Evolutionary conservation across 2,888 invertebrate genomes (phyloP).

Genomic region (Eupithecia subumbrata): DNA sequence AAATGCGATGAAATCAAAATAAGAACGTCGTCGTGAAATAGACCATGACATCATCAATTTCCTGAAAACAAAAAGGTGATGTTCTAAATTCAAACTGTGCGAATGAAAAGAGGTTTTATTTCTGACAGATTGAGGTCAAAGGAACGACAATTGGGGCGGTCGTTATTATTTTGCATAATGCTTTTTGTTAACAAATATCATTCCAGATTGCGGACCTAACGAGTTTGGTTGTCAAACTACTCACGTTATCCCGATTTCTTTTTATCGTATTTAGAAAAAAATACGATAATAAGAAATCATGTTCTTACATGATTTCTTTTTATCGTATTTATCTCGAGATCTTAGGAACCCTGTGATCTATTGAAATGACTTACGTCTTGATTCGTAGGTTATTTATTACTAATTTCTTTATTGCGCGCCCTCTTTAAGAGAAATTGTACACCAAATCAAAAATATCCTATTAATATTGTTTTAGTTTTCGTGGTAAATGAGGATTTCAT

Average conservation of each 20-base stretch:
- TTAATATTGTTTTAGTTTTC: neutral
- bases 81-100: neutral
- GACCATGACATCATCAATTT: neutral
- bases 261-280: no score
- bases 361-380: no score
- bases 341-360: no score
- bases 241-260: no score
- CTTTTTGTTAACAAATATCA: neutral
- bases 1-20: neutral
- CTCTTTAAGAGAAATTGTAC: neutral
- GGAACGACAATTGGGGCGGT: neutral
- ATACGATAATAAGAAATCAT: no score
- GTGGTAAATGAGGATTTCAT: constrained; percentile 5
- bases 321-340: no score
- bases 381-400: no score
- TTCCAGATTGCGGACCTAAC: neutral
- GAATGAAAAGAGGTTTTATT: constrained; percentile 4
- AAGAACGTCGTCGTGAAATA: neutral
- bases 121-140: neutral
- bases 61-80: neutral
- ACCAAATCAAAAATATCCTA: neutral
- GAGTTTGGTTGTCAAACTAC: no score
- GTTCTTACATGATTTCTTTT: no score
- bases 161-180: no score
- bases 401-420: no score